Percentiles rank a stretch among this genome's conserved stretches.
phyloP scores from a whole-genome alignment of 2,797 vertebrate species.

The Gadopsis marmoratus region DNA sequence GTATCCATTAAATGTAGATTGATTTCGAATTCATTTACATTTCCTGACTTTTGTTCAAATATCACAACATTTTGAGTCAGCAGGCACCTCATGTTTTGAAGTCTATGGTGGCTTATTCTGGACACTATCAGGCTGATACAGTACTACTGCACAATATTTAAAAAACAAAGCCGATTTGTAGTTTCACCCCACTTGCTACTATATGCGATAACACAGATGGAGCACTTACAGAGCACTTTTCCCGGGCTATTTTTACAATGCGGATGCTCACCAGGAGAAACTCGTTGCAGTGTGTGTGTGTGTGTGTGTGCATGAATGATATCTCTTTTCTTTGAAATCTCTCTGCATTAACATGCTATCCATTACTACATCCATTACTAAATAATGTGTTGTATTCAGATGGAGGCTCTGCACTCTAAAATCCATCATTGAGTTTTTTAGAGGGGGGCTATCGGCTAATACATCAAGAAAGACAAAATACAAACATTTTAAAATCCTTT shows the following conservation, averaged over 20 bases:
- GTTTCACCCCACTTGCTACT: constrained; percentile 68
- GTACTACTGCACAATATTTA: constrained; percentile 38
- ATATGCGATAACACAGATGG: constrained; percentile 52
- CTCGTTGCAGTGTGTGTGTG: constrained; percentile 57
- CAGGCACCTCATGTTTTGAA: not conserved
- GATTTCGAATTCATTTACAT: not conserved
- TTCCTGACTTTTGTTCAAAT: not conserved
- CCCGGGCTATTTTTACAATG: constrained; percentile 52
- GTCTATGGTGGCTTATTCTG: not conserved
- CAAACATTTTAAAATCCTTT: constrained; percentile 18
- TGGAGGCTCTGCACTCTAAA: constrained; percentile 59
- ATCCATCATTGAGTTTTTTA: constrained; percentile 42
- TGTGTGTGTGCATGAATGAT: constrained; percentile 8
- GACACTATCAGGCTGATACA: constrained; percentile 5
- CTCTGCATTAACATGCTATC: constrained; percentile 62
- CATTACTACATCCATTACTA: constrained; percentile 79
- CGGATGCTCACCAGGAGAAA: constrained; percentile 38
- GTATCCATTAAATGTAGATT: not conserved
- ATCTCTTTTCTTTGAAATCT: constrained; percentile 69
- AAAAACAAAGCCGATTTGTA: constrained; percentile 59
- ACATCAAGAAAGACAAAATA: constrained; percentile 36
- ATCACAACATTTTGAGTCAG: not conserved
- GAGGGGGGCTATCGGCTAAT: constrained; percentile 24
- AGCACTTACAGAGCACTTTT: constrained; percentile 75
- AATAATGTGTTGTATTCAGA: constrained; percentile 61